phyloP scores from a whole-genome alignment of 2,888 invertebrate genomes.

The Oscheius sp. region DNA sequence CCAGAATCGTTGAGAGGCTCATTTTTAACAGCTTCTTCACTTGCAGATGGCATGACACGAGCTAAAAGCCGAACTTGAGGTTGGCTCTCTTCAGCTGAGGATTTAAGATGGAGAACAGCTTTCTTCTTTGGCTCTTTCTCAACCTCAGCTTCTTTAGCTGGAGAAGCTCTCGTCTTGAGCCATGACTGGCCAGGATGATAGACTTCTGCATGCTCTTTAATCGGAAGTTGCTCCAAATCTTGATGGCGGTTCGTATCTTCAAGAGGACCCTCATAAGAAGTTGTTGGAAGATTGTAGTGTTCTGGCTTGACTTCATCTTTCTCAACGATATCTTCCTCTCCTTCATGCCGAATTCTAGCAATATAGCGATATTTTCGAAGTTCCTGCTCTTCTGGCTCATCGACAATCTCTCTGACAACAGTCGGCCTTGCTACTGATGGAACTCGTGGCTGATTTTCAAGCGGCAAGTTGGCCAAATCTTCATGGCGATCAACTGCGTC shows the following conservation, averaged over 20 bases:
- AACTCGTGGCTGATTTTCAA: neutral
- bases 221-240: neutral
- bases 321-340: slow-evolving; percentile 40
- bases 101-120: slow-evolving; percentile 15
- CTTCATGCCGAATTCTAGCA: slow-evolving; percentile 35
- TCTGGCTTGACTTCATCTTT: slow-evolving; percentile 4
- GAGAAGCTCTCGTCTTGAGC: neutral
- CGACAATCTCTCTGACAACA: neutral
- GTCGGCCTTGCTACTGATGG: neutral
- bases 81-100: neutral
- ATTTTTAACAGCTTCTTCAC: slow-evolving; percentile 14
- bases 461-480: slow-evolving; percentile 21
- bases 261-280: slow-evolving; percentile 31
- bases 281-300: neutral
- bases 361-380: slow-evolving; percentile 30
- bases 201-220: neutral
- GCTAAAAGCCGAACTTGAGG: slow-evolving; percentile 39
- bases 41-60: slow-evolving; percentile 27
- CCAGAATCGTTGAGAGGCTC: neutral
- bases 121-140: slow-evolving; percentile 11
- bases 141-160: neutral
- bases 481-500: slow-evolving; percentile 4
- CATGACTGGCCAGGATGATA: slow-evolving; percentile 36
- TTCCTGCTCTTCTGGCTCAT: slow-evolving; percentile 5
- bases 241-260: slow-evolving; percentile 29